phyloP scores from a whole-genome alignment of 2,113 vertebrate genomes.

The Cyanistes caeruleus region DNA sequence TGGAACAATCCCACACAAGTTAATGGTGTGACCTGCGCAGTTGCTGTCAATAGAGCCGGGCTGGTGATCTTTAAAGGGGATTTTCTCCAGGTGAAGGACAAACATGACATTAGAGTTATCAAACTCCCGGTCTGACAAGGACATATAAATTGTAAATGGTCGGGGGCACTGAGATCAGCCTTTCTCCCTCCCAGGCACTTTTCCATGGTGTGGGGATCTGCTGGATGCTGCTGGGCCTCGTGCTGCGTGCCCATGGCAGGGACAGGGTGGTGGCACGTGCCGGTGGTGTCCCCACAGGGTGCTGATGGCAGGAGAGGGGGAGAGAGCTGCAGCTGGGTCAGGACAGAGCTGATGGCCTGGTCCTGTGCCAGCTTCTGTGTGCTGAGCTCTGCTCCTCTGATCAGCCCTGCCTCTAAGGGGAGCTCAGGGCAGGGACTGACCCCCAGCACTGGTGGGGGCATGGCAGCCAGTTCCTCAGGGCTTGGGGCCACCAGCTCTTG shows the following conservation, averaged over 20 bases:
- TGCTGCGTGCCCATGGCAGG: rapidly evolving
- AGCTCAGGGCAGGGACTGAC: neutral
- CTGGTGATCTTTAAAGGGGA: slow-evolving; percentile 68
- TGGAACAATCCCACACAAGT: slow-evolving; percentile 32
- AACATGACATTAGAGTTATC: slow-evolving; percentile 61
- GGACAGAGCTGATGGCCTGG: neutral
- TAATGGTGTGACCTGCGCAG: slow-evolving; percentile 28
- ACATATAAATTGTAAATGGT: slow-evolving; percentile 61
- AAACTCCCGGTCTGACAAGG: slow-evolving; percentile 42
- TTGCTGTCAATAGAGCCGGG: slow-evolving; percentile 60
- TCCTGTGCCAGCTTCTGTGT: rapidly evolving
- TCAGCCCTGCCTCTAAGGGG: rapidly evolving
- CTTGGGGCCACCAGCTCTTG: neutral
- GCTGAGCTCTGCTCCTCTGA: neutral
- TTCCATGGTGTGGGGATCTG: neutral
- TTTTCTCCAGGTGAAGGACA: slow-evolving; percentile 61
- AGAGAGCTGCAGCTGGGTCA: rapidly evolving
- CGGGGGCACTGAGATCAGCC: neutral
- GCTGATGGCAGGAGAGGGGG: neutral
- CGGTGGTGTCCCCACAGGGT: rapidly evolving
- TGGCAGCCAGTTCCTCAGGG: neutral
- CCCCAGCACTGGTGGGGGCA: rapidly evolving
- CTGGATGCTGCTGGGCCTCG: rapidly evolving
- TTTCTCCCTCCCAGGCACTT: neutral
- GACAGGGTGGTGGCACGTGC: rapidly evolving